A percentile compares a stretch with the other conserved stretches of the same genome.
These are phyloP conservation scores for Iselma pallidipennis DNA, from an alignment of 2,888 invertebrate species.

Conservation along the genomic window DNA sequence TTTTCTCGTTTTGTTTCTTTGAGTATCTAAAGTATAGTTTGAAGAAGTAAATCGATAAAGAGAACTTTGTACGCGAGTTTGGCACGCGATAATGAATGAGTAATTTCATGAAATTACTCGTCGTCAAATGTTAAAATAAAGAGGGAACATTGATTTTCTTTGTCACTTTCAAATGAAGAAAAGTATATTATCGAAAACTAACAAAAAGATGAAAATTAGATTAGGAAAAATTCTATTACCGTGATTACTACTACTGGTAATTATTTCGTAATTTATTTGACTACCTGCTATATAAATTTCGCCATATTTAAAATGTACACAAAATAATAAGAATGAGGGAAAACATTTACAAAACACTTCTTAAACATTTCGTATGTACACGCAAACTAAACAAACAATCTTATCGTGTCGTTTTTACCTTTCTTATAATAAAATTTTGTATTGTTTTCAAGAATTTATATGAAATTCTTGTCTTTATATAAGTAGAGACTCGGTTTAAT, in stretches of 20 bases:
- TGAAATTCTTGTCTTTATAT: not conserved
- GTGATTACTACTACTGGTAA: too few relatives aligned
- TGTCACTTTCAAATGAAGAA: not conserved
- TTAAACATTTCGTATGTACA: too few relatives aligned
- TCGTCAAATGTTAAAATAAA: not conserved
- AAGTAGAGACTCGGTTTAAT: not conserved
- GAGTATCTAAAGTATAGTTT: not conserved
- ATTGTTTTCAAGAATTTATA: not conserved
- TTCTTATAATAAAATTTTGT: not conserved
- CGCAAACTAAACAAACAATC: not conserved
- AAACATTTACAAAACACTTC: too few relatives aligned
- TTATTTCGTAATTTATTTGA: not conserved
- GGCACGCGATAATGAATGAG: slow-evolving; percentile 1
- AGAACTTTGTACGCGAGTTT: not conserved
- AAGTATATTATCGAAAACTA: too few relatives aligned
- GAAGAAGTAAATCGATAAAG: not conserved
- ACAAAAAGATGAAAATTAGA: too few relatives aligned
- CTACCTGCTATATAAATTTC: not conserved
- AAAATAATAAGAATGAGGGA: too few relatives aligned
- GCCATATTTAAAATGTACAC: not conserved
- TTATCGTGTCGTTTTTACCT: not conserved
- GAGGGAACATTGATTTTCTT: not conserved
- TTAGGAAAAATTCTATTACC: too few relatives aligned
- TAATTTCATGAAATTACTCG: not conserved
- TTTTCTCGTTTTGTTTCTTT: not conserved